A percentile compares a stretch with the other conserved stretches of the same genome.
Evolutionary conservation across 2,113 vertebrate genomes (phyloP).

Genomic region (Callionymus lyra): DNA sequence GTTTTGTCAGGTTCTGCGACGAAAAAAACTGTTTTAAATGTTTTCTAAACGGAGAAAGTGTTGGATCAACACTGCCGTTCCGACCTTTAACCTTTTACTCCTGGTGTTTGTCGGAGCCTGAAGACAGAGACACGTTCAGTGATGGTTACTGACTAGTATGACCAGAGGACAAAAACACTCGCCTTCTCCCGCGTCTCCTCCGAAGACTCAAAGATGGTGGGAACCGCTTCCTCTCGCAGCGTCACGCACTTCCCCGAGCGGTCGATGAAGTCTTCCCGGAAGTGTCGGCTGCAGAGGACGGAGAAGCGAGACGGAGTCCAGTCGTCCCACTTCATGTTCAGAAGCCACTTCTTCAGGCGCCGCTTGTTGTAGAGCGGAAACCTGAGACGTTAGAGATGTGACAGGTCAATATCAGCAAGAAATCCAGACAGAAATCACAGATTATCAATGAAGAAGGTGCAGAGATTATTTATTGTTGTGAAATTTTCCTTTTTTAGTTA

Average conservation of each 20-base stretch:
- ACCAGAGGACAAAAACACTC: conserved; percentile 17
- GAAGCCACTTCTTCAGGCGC: conserved; percentile 53
- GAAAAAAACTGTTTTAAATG: background rate
- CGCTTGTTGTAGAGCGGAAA: conserved; percentile 49
- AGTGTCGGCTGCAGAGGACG: conserved; percentile 50
- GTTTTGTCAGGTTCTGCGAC: background rate
- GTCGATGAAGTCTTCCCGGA: conserved; percentile 47
- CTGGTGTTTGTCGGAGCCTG: conserved; percentile 24
- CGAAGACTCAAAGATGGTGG: conserved; percentile 42
- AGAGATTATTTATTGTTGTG: no score
- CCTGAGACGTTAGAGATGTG: conserved; percentile 11
- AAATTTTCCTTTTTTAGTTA: no score
- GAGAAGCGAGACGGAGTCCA: conserved; percentile 55
- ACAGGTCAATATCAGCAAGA: background rate
- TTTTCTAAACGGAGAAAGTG: background rate
- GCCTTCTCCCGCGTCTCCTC: conserved; percentile 12
- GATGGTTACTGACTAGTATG: background rate
- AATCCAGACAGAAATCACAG: no score
- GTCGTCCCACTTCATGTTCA: conserved; percentile 51
- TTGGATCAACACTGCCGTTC: no score
- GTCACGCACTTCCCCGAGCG: conserved; percentile 37
- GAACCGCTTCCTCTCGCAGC: conserved; percentile 43
- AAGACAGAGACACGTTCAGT: background rate
- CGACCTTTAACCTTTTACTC: conserved; percentile 41
- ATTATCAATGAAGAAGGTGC: no score